Percentiles rank a stretch among this genome's conserved stretches.
Evolutionary conservation across 2,797 vertebrate genomes (phyloP).

Genomic region (Gallirallus australis): DNA sequence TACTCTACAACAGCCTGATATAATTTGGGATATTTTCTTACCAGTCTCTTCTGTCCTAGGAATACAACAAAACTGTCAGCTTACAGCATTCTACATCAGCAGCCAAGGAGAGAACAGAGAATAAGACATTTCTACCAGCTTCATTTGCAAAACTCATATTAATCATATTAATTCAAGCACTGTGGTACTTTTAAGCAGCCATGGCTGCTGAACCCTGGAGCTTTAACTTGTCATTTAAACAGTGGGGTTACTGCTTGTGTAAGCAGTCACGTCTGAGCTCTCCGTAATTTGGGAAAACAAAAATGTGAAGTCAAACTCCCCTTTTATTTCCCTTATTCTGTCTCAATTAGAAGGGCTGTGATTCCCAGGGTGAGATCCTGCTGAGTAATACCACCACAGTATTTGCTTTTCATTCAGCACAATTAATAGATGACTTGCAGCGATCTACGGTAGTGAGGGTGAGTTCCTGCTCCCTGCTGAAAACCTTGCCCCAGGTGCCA

Average conservation of each 20-base stretch:
- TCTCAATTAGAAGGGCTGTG: slow-evolving; percentile 15
- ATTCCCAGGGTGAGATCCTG: background rate
- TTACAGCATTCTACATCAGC: background rate
- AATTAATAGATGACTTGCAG: background rate
- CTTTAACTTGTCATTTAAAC: slow-evolving; percentile 19
- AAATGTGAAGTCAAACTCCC: background rate
- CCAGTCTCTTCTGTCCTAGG: background rate
- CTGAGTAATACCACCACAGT: background rate
- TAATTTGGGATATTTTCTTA: background rate
- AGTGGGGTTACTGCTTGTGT: background rate
- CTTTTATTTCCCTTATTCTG: background rate
- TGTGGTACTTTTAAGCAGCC: background rate
- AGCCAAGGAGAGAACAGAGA: background rate
- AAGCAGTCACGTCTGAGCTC: background rate
- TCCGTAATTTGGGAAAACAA: background rate
- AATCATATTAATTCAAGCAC: slow-evolving; percentile 1
- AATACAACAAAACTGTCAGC: background rate
- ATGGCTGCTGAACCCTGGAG: background rate
- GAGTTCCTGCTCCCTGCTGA: background rate
- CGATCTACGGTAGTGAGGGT: background rate
- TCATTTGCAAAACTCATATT: background rate
- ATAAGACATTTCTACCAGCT: background rate
- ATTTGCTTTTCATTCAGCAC: background rate
- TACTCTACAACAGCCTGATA: background rate
- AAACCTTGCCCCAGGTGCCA: background rate